These are phyloP conservation scores for Exocentrus adspersus DNA, from an alignment of 2,888 invertebrate species.

Conservation along the genomic window DNA sequence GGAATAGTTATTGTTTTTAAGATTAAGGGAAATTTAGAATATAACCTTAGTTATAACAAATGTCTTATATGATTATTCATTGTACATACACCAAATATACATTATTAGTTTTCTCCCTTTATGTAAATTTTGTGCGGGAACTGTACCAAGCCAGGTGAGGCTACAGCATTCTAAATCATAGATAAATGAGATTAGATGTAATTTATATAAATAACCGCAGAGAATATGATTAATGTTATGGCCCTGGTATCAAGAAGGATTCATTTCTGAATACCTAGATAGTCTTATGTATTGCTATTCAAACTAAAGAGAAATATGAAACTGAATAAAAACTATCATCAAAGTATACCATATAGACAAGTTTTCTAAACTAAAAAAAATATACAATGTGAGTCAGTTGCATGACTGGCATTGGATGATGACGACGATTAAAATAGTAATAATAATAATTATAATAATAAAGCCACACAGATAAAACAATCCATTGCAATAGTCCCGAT, in stretches of 20 bases:
- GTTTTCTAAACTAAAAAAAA: too few species aligned
- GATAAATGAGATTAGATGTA: conserved; percentile 18
- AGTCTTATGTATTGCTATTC: conserved; percentile 1
- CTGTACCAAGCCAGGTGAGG: conserved; percentile 1
- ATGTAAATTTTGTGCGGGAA: background rate
- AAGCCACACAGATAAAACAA: too few species aligned
- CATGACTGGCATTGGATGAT: too few species aligned
- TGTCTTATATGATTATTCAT: background rate
- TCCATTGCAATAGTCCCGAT: too few species aligned
- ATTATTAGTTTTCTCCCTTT: background rate
- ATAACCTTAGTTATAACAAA: background rate
- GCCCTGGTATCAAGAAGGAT: conserved; percentile 14
- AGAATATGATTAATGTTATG: conserved; percentile 20
- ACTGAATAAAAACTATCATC: conserved; percentile 10
- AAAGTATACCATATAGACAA: too few species aligned
- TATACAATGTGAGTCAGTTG: too few species aligned
- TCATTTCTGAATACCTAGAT: conserved; percentile 18
- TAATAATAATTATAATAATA: too few species aligned
- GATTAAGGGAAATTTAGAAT: background rate
- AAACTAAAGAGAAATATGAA: conserved; percentile 2
- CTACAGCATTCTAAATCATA: conserved; percentile 9
- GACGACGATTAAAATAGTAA: too few species aligned
- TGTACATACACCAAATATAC: background rate
- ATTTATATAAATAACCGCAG: conserved; percentile 19
- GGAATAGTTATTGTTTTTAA: too few species aligned